Evolutionary conservation across 2,888 invertebrate genomes (phyloP), one percentile per base, ranked within the genome.

Genomic region (Itoplectis maculator): DNA sequence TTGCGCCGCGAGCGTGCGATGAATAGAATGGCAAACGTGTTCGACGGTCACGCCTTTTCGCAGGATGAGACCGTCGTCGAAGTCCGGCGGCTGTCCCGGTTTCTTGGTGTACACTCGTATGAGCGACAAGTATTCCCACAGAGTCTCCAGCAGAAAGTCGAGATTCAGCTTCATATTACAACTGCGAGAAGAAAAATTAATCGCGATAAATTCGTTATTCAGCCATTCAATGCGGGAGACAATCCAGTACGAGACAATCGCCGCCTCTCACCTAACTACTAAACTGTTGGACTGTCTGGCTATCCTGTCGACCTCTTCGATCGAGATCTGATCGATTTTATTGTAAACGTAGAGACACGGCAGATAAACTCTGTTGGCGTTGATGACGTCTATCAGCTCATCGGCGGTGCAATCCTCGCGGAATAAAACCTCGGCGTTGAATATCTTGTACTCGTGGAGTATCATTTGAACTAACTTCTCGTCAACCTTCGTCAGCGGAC

Each of bases 271-370:
- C 97, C 97, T 98, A 86, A 99, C 98, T 82, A 99, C 99, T 82
- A 99, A 96, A 82, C 98, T 97, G 93, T 97, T 94, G 0, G 97
- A 95, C 92, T 97, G 95, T 81, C 97, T 94, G 3, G 99, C 99
- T 93, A 99, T 96, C 90, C 98, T 95, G 93, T 99, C 98, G 7
- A 99, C 98, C 94, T 99, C 99, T 93, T 99, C 99, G 86, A 99
- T 98, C 69, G 99, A 98, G 90, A 99, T 98, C 94, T 99, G 99
- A 95, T 99, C 99, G 89, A 99, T 98, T 95, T 99, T 99, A 94
- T 99, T 99, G 94, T 99, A 99, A 75, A 99, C 98, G 94, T 99
- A 99, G 75, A 99, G 93, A 93, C 99, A 99, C 73, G 99, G 98
- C 91, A 99, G 94, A 94, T 99, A 99, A 78, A 92, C 92, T 85